Evolutionary conservation across 2,888 invertebrate species (phyloP).

Genomic region (Frankliniella fusca): DNA sequence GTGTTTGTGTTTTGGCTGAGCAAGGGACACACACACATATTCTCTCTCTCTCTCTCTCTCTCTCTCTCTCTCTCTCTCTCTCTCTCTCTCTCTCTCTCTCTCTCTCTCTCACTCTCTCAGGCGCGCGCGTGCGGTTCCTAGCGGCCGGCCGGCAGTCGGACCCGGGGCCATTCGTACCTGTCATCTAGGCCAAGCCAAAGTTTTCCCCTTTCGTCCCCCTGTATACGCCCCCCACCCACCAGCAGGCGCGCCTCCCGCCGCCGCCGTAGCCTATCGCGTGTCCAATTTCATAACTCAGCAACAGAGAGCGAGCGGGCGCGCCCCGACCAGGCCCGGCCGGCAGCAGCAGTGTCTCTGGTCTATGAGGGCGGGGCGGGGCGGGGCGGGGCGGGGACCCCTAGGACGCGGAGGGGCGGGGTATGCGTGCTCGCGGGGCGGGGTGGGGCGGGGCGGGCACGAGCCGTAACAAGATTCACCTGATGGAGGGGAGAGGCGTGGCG

Average conservation of each 20-base stretch:
- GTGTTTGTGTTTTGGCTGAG: no score
- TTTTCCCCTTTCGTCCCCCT: neutral
- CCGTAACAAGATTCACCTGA: no score
- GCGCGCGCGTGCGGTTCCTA: neutral
- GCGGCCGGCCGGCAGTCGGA: neutral
- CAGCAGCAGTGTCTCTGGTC: no score
- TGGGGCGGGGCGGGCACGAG: no score
- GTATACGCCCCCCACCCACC: neutral
- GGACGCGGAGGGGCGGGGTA: no score
- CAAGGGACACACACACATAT: no score
- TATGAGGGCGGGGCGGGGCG: no score
- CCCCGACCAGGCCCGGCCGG: neutral
- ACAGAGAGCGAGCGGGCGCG: neutral
- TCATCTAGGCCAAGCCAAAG: slow-evolving; percentile 1
- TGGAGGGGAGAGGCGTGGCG: no score
- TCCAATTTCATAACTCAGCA: slow-evolving; percentile 18
- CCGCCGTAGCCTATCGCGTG: neutral
- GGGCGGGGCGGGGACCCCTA: no score
- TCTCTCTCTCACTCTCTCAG: neutral
- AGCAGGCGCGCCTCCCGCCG: neutral
- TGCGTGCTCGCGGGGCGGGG: no score
- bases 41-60: neutral
- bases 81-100: neutral
- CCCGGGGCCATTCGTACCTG: neutral
- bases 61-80: no score